Evolutionary conservation across 2,113 vertebrate genomes (phyloP).

Genomic region (Barbus barbus): DNA sequence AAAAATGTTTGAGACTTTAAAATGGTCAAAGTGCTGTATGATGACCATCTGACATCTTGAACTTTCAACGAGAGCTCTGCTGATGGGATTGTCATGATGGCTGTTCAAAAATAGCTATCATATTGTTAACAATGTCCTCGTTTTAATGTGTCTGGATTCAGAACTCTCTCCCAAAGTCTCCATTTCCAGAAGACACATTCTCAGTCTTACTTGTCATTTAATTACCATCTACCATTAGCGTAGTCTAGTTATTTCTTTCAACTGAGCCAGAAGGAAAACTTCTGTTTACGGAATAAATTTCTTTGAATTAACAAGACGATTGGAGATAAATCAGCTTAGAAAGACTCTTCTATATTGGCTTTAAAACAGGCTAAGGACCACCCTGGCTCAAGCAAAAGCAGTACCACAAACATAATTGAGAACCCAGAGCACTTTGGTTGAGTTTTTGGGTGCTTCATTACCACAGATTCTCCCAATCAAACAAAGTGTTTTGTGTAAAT

Average conservation of each 20-base stretch:
- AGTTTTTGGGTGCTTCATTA: slow-evolving; percentile 38
- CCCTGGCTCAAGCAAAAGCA: slow-evolving; percentile 45
- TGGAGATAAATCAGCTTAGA: slow-evolving; percentile 15
- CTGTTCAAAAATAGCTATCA: slow-evolving; percentile 19
- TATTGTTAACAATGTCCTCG: slow-evolving; percentile 14
- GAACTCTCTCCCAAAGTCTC: slow-evolving; percentile 1
- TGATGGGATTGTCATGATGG: slow-evolving; percentile 77
- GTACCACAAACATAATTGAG: slow-evolving; percentile 47
- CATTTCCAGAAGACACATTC: background rate
- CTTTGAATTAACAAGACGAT: slow-evolving; percentile 22
- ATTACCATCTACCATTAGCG: slow-evolving; percentile 2
- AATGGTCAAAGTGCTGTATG: slow-evolving; percentile 79
- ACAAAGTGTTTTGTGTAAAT: slow-evolving; percentile 39
- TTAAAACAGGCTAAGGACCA: slow-evolving; percentile 33
- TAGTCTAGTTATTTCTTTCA: slow-evolving; percentile 29
- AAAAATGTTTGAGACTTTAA: slow-evolving; percentile 64
- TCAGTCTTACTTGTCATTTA: background rate
- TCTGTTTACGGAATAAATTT: too few species aligned
- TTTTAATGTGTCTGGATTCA: slow-evolving; percentile 3
- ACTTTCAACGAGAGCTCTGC: slow-evolving; percentile 61
- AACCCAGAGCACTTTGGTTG: slow-evolving; percentile 45
- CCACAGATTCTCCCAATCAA: slow-evolving; percentile 40
- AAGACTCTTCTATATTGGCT: slow-evolving; percentile 35
- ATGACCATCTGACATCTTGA: slow-evolving; percentile 67
- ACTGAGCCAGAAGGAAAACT: slow-evolving; percentile 31